phyloP scores from a whole-genome alignment of 1,140 invertebrate species.

The Planococcus citri region DNA sequence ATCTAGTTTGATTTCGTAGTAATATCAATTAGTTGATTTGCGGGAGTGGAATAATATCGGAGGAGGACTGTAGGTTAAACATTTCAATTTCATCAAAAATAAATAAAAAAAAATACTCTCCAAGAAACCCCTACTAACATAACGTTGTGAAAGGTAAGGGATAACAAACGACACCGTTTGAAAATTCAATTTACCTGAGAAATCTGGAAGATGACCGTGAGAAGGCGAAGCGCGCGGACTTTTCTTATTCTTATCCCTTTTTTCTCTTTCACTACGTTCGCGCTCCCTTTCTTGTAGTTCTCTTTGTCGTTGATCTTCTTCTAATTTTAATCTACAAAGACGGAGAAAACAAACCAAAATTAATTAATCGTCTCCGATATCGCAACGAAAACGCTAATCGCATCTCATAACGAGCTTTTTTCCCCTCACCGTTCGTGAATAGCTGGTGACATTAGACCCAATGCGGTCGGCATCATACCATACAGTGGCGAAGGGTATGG shows the following conservation, averaged over 20 bases:
- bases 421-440: slow-evolving; percentile 44
- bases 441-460: slow-evolving; percentile 40
- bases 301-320: slow-evolving; percentile 47
- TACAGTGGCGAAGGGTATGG: slow-evolving; percentile 28
- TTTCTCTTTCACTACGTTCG: slow-evolving; percentile 37
- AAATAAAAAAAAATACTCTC: too few species aligned
- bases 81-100: too few species aligned
- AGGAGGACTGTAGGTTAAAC: too few species aligned
- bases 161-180: too few species aligned
- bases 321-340: slow-evolving; percentile 42
- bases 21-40: too few species aligned
- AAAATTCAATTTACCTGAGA: slow-evolving; percentile 21
- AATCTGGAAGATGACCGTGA: slow-evolving; percentile 26
- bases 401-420: too few species aligned
- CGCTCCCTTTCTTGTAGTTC: slow-evolving; percentile 44
- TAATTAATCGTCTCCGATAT: neutral
- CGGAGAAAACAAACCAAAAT: neutral
- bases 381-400: too few species aligned
- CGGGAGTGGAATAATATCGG: too few species aligned
- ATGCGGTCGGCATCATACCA: slow-evolving; percentile 26
- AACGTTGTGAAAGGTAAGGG: too few species aligned
- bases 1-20: too few species aligned
- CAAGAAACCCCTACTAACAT: too few species aligned
- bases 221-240: slow-evolving; percentile 26
- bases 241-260: slow-evolving; percentile 27